Evolutionary conservation across 2,113 vertebrate genomes (phyloP).

Genomic region (Rhynchomys soricoides): DNA sequence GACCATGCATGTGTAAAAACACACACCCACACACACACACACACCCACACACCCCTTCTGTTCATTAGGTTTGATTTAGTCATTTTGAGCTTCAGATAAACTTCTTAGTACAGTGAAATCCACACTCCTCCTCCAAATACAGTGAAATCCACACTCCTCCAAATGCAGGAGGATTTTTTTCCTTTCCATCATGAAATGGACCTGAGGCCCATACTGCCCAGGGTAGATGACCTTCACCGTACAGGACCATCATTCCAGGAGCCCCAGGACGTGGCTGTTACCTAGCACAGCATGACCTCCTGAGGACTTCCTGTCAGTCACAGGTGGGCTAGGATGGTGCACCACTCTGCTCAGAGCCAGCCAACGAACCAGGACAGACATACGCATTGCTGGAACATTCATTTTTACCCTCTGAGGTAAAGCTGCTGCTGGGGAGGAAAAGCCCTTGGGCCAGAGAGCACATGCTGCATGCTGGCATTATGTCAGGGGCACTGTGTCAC

Average conservation of each 20-base stretch:
- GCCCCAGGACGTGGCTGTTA: not conserved
- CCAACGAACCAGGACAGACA: not conserved
- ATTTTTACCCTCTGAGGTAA: not conserved
- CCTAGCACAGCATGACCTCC: not conserved
- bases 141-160: not conserved
- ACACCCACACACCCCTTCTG: not conserved
- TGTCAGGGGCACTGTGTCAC: not conserved
- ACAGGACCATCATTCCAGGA: not conserved
- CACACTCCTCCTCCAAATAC: not conserved
- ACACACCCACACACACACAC: rapidly evolving
- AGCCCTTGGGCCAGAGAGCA: too few species aligned
- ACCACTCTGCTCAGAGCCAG: not conserved
- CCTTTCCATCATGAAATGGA: not conserved
- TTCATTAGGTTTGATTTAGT: not conserved
- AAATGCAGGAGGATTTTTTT: not conserved
- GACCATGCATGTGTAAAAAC: not conserved
- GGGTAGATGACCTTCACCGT: not conserved
- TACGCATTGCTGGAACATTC: not conserved
- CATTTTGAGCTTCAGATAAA: not conserved
- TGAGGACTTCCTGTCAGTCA: not conserved
- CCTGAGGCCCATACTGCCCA: not conserved
- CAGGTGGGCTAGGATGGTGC: not conserved
- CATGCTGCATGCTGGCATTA: not conserved
- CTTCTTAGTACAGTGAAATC: not conserved
- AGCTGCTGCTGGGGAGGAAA: not conserved